These are phyloP conservation scores for Tetragonula carbonaria DNA, from an alignment of 2,888 invertebrate species.

Conservation along the genomic window DNA sequence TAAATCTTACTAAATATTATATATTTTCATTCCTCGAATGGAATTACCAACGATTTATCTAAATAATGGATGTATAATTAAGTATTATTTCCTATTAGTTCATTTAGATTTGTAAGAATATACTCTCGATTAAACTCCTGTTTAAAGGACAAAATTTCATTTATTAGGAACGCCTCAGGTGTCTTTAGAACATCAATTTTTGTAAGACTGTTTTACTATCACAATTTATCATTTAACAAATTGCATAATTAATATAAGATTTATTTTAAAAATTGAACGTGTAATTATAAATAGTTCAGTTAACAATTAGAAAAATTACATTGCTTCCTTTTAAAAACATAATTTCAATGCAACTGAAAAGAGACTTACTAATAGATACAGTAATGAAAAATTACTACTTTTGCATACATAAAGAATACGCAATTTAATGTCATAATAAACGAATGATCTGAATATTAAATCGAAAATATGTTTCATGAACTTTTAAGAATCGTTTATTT, in stretches of 20 bases:
- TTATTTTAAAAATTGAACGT: conserved; percentile 54
- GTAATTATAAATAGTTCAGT: conserved; percentile 42
- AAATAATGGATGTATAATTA: conserved; percentile 63
- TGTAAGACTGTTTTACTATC: conserved; percentile 79
- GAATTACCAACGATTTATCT: conserved; percentile 37
- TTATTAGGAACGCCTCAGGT: conserved; percentile 55
- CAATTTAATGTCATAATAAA: conserved; percentile 40
- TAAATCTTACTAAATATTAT: conserved; percentile 15
- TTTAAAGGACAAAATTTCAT: conserved; percentile 69
- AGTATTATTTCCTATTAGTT: conserved; percentile 73
- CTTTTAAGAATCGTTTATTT: conserved; percentile 16
- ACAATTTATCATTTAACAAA: conserved; percentile 57
- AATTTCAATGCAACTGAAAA: conserved; percentile 43
- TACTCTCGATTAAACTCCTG: conserved; percentile 74
- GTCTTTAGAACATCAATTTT: conserved; percentile 72
- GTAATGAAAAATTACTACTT: conserved; percentile 22
- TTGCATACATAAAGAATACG: conserved; percentile 12
- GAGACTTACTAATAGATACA: conserved; percentile 24
- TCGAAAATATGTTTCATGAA: conserved; percentile 9
- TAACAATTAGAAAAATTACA: conserved; percentile 33
- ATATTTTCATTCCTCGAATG: conserved; percentile 37
- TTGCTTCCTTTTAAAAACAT: conserved; percentile 50
- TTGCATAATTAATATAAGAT: conserved; percentile 46
- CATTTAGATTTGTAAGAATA: conserved; percentile 66
- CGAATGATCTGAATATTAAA: conserved; percentile 36